Evolutionary conservation across 2,113 vertebrate species (phyloP), one percentile per base, ranked within the genome.

Genomic region (Atractosteus spatula): DNA sequence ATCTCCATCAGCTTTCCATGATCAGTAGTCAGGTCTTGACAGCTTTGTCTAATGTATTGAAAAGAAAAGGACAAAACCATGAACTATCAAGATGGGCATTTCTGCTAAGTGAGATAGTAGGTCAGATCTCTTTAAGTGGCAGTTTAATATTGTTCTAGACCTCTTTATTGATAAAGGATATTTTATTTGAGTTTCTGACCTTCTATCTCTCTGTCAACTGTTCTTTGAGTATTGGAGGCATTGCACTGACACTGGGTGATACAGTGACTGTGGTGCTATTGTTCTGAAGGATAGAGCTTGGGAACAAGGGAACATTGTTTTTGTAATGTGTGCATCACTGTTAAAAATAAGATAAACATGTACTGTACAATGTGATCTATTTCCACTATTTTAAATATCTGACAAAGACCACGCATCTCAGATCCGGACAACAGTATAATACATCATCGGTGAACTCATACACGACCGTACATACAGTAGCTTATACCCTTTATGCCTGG

Each of bases 1-100:
- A 61, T 51, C 42, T 59, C 13, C 55, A n/a, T 55, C 65, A 74
- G 42, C 42, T 68, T 66, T 41, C 68, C 55, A 44, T 55, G 29
- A 55, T 56, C 17, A 12, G 8, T 61, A 61, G 67, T 57, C 65
- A 41, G 65, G 43, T 68, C 45, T 29, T 69, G 45, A 74, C 57
- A 67, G 45, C 42, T 74, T 63, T 61, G 66, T 68, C 44, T 68
- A 17, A 3, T 57, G 62, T 29, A 62, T 17, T 73, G 57, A 62
- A 68, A 41, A 59, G 71, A 64, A 44, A 17, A 29, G 29, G 55
- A 67, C 55, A 44, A 42, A 65, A 67, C 67, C 42, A 74, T 59
- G 41, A 44, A 51, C 43, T 74, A 17, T 51, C 56, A 68, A 56
- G 72, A 61, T 41, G 29, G 72, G 62, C 66, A 11, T 10, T 8